Base-by-base conservation (phyloP, 1,140 invertebrate genomes). In the Macrosteles quadrilineatus region DNA sequence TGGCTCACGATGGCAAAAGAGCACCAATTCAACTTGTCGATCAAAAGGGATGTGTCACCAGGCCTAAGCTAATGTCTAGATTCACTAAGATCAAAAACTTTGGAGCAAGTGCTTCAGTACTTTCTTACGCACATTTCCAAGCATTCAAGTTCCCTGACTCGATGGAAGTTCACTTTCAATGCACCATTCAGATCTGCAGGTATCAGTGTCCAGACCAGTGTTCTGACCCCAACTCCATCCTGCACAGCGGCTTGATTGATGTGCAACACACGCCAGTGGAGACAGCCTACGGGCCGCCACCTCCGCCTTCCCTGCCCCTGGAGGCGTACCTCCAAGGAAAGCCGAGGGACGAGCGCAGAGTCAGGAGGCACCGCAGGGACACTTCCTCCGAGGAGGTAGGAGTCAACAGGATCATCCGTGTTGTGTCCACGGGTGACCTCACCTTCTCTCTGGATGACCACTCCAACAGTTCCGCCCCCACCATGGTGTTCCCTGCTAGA, bases 21-120 rank as follows among this genome's bases (percentile, higher is more conserved):
- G 91, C 93, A 19, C 94, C 94, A 0, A 96, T 97, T 68, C 94
- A 96, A 81, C 81, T 97, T 45, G 95, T 97, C 4, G 95, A 97
- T 79, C 91, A 94, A 74, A 90, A 93, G 70, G 95, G 95, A 29
- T 97, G 95, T 77, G 93, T 97, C 0, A 92, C 94, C 1, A 83
- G 95, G 76, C 93, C 93, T 1, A 97, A 97, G 79, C 94, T 97
- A 68, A 97, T 97, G 95, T 83, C 76, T 55, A 91, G 91, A 80
- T 97, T 97, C 88, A 93, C 95, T 74, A 97, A 97, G 82, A 95
- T 97, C 71, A 96, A 96, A 83, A 96, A 97, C 84, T 97, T 97
- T 72, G 95, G 95, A 0, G 91, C 93, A 0, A 94, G 92, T 29
- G 95, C 95, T 3, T 95, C 93, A 0, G 95, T 97, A 0, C 92